phyloP scores from a whole-genome alignment of 2,888 invertebrate genomes.

The Pseudococcus jackbeardsleyi region DNA sequence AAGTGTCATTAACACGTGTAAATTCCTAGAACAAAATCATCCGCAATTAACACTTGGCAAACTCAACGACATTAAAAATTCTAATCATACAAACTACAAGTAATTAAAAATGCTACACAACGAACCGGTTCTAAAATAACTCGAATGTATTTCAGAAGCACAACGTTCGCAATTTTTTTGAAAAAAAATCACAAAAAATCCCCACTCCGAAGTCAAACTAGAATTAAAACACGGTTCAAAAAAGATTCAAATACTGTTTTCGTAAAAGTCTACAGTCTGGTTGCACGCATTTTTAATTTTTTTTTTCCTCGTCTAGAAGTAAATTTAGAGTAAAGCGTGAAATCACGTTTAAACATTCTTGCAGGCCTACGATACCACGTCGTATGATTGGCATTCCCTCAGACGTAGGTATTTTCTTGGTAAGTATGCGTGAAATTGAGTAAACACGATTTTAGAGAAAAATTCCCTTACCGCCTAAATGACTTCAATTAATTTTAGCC shows the following conservation, averaged over 20 bases:
- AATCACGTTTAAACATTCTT: constrained; percentile 3
- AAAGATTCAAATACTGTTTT: no score
- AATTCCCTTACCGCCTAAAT: constrained; percentile 20
- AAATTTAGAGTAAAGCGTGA: constrained; percentile 16
- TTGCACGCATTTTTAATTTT: neutral
- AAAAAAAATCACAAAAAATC: no score
- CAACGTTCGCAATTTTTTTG: no score
- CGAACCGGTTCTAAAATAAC: neutral
- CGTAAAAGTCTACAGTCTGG: neutral
- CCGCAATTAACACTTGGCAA: neutral
- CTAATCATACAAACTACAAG: neutral
- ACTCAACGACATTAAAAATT: neutral
- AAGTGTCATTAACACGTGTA: neutral
- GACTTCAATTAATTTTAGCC: constrained; percentile 35
- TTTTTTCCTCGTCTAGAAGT: neutral
- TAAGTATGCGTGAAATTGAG: constrained; percentile 43
- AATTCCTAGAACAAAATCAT: neutral
- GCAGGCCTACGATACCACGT: neutral
- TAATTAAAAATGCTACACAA: neutral
- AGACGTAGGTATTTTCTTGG: constrained; percentile 20
- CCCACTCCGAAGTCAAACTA: no score
- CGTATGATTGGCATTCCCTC: constrained; percentile 20
- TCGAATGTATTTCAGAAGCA: no score
- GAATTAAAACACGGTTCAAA: no score
- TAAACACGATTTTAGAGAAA: constrained; percentile 43